These are phyloP conservation scores for Emydoidea blandingii DNA, from an alignment of 2,797 vertebrate genomes.

Conservation along the genomic window DNA sequence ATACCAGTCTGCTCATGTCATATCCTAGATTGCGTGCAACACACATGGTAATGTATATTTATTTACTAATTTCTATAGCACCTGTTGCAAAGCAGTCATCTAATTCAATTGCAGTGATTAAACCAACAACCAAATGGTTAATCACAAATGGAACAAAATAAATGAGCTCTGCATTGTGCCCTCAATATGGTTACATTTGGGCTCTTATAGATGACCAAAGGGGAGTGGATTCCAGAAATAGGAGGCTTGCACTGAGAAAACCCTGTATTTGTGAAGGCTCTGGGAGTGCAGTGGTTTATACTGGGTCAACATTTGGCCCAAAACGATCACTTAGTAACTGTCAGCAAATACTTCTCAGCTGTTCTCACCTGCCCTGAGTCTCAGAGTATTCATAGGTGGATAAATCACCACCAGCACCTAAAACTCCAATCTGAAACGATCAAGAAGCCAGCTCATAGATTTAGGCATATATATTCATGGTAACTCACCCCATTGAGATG, in stretches of 20 bases:
- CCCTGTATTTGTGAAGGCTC: neutral
- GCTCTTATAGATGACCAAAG: neutral
- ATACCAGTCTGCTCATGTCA: slow-evolving; percentile 23
- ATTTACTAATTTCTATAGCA: slow-evolving; percentile 33
- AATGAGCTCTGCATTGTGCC: neutral
- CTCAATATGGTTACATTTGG: neutral
- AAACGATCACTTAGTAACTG: neutral
- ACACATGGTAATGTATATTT: slow-evolving; percentile 30
- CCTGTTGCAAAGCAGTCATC: slow-evolving; percentile 14
- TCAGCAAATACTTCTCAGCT: neutral
- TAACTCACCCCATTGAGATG: neutral
- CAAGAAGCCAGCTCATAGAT: neutral
- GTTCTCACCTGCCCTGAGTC: neutral
- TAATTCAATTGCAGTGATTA: slow-evolving; percentile 29
- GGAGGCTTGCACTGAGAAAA: neutral
- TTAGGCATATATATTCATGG: neutral
- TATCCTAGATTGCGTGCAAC: slow-evolving; percentile 35
- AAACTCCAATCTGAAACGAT: neutral
- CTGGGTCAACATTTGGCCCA: neutral
- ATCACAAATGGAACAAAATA: slow-evolving; percentile 22
- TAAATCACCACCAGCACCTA: neutral
- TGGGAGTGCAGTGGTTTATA: neutral
- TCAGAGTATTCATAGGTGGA: neutral
- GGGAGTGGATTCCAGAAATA: neutral
- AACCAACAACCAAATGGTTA: slow-evolving; percentile 33